Base-by-base conservation (phyloP, 2,113 vertebrate species). In the Ancistrus triradiatus region DNA sequence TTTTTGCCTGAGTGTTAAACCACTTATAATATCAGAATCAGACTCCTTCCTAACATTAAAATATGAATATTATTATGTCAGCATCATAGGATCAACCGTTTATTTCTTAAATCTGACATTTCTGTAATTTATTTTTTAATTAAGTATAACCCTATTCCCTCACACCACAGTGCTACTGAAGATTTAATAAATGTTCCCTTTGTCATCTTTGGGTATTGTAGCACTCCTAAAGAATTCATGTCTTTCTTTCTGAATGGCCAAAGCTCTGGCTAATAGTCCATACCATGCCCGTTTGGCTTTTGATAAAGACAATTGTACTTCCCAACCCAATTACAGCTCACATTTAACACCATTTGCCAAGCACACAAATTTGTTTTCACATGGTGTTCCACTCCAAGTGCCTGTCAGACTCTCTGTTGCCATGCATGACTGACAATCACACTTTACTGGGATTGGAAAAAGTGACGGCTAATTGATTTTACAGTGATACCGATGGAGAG, bases 381-480 rank as follows among this genome's bases (percentile, higher is more conserved):
- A 75, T 51, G 59, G 78, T 69, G 84, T 84, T 80, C 82, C 78
- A 74, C 76, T 80, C 80, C 74, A 73, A 82, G 82, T 78, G 78
- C 73, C 93, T 88, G 91, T 90, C 90, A 90, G 89, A 89, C 93
- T 88, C 86, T 88, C 88, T 88, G 91, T 89, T 88, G 87, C 92
- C 90, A 89, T 89, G 85, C 88, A 67, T 84, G 82, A 86, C 88
- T 85, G 91, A 93, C 93, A 92, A 91, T 95, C 91, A 91, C 90
- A 89, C 93, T 93, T 90, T 91, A 93, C 89, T 91, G 93, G 93
- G 94, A 95, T 96, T 91, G 94, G 92, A 93, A 94, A 60, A 91
- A 91, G 95, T 94, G 94, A 97, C 91, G 94, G 93, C 95, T 98
- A 98, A 98, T 98, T 98, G 96, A 98, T 98, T 98, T 98, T 97